These are phyloP conservation scores for Octodon degus DNA, from an alignment of 2,113 vertebrate species.

Conservation along the genomic window DNA sequence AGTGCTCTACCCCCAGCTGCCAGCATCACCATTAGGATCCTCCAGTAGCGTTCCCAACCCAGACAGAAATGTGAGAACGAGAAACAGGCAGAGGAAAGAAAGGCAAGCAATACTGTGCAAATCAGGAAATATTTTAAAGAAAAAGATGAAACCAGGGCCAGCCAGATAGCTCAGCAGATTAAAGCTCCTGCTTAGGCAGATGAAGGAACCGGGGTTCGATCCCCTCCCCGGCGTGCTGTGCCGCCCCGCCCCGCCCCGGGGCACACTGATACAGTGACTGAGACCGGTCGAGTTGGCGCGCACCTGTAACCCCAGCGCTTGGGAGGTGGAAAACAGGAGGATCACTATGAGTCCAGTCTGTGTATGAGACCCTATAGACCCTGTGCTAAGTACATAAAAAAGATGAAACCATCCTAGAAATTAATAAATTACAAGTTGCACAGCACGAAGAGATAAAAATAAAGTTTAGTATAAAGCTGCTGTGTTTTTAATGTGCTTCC, in stretches of 20 bases:
- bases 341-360: too few species aligned
- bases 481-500: background rate
- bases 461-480: background rate
- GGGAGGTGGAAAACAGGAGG: too few species aligned
- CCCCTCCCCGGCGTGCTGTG: too few species aligned
- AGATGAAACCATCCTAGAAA: background rate
- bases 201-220: too few species aligned
- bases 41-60: background rate
- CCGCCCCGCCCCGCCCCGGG: too few species aligned
- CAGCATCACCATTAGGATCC: too few species aligned
- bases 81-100: background rate
- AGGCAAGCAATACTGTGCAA: background rate
- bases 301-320: too few species aligned
- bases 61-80: slow-evolving; percentile 3
- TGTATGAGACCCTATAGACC: too few species aligned
- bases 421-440: background rate
- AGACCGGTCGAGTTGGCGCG: too few species aligned
- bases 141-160: background rate
- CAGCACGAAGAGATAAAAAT: background rate
- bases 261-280: too few species aligned
- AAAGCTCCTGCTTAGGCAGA: too few species aligned
- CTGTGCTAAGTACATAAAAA: background rate
- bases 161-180: too few species aligned
- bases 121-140: background rate
- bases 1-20: background rate